Evolutionary conservation across 2,113 vertebrate species (phyloP).

Genomic region (Galbula dea): DNA sequence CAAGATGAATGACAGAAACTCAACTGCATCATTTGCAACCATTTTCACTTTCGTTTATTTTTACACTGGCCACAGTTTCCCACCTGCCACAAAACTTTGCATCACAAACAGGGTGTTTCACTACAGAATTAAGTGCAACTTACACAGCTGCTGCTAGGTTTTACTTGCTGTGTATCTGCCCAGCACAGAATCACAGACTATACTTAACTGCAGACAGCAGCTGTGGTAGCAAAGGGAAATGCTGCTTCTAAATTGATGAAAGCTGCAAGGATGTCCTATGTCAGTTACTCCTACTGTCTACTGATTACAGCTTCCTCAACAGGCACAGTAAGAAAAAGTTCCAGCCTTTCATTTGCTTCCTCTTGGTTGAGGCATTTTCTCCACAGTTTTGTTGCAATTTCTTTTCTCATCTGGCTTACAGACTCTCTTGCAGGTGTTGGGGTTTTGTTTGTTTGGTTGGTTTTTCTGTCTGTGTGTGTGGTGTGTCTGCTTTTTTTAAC

Average conservation of each 20-base stretch:
- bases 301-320: slow-evolving; percentile 8
- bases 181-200: background rate
- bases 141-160: background rate
- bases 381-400: background rate
- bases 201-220: background rate
- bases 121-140: background rate
- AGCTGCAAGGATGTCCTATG: background rate
- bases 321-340: background rate
- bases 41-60: background rate
- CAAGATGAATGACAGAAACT: background rate
- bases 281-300: background rate
- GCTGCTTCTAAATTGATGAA: background rate
- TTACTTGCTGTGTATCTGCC: background rate
- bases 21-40: background rate
- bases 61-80: background rate
- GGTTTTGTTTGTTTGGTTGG: background rate
- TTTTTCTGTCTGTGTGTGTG: background rate
- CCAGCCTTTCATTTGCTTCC: slow-evolving; percentile 1
- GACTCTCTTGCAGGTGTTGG: background rate
- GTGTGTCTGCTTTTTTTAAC: background rate
- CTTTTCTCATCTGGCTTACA: background rate
- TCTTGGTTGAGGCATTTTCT: background rate
- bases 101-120: background rate
- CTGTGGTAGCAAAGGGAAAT: background rate
- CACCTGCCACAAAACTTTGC: background rate